Evolutionary conservation across 1,140 invertebrate genomes (phyloP), one percentile per base, ranked within the genome.

Genomic region (Centruroides sculpturatus): DNA sequence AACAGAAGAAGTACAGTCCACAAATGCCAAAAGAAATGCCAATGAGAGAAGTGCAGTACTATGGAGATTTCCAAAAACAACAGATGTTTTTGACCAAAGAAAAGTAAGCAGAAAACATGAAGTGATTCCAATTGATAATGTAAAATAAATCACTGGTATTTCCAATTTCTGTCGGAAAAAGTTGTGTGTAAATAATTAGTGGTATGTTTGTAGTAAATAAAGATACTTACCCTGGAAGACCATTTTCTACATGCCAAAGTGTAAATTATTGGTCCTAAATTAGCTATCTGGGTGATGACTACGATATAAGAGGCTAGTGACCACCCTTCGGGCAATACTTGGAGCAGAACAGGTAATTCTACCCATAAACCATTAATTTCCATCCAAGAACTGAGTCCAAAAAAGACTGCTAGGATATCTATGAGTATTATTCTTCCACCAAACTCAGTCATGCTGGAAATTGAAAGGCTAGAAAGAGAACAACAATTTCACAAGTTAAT

Each of bases 1-100:
- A 36, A 96, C 90, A 0, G 92, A 92, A 65, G 90, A 92, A 0
- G 91, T 95, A 70, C 92, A 93, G 61, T 92, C 91, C 12, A 94
- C 89, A 0, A 92, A 71, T 0, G 90, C 84, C 47, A 89, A 79
- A 59, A 85, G 81, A 69, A 93, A 90, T 54, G 87, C 84, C 0
- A 95, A 69, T 12, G 79, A 69, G 3, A 94, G 78, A 3, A 95
- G 78, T 0, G 83, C 79, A 0, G 85, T 76, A 11, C 89, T 92
- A 64, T 83, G 84, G 10, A 80, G 71, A 1, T 67, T 59, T 0
- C 78, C 82, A 3, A 75, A 78, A 13, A 92, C 63, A 8, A 67
- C 48, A 0, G 80, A 77, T 0, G 83, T 88, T 55, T 76, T 64
- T 13, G 81, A 68, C 79, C 92, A 92, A 46, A 87, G 81, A 66